These are phyloP conservation scores for Suillia variegata DNA, from an alignment of 2,888 invertebrate genomes.

Conservation along the genomic window DNA sequence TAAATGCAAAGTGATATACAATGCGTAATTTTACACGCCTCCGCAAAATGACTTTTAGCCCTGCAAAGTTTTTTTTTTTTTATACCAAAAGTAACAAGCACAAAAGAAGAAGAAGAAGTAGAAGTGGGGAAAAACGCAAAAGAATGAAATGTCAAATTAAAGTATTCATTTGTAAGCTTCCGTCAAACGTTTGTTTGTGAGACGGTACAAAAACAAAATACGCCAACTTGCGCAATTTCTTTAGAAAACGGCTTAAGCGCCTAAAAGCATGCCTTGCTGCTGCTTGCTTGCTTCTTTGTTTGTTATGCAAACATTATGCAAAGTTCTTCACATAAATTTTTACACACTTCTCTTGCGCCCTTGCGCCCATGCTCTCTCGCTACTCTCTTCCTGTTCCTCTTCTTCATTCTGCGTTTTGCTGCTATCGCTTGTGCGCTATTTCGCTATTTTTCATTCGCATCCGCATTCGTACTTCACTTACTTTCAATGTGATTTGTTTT, in stretches of 20 bases:
- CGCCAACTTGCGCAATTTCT: too few species aligned
- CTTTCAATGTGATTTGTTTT: constrained; percentile 1
- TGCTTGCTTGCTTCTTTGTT: background rate
- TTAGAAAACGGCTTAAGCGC: background rate
- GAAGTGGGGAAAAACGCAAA: background rate
- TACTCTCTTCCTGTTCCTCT: too few species aligned
- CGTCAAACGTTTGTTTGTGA: background rate
- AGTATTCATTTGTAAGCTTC: background rate
- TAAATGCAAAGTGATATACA: too few species aligned
- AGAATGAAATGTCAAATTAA: background rate
- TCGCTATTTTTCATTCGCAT: background rate
- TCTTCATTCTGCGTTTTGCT: background rate
- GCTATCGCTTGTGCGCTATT: background rate
- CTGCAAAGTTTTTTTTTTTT: too few species aligned
- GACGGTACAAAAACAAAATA: background rate
- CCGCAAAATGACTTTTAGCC: background rate
- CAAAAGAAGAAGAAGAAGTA: background rate
- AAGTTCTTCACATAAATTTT: background rate
- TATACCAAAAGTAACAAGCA: background rate
- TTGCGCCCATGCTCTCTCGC: too few species aligned
- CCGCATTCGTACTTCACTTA: background rate
- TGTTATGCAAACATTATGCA: background rate
- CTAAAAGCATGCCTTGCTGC: background rate
- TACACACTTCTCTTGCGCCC: background rate
- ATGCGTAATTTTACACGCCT: too few species aligned